phyloP scores from a whole-genome alignment of 1,140 invertebrate species.

The Lepidurus apus region DNA sequence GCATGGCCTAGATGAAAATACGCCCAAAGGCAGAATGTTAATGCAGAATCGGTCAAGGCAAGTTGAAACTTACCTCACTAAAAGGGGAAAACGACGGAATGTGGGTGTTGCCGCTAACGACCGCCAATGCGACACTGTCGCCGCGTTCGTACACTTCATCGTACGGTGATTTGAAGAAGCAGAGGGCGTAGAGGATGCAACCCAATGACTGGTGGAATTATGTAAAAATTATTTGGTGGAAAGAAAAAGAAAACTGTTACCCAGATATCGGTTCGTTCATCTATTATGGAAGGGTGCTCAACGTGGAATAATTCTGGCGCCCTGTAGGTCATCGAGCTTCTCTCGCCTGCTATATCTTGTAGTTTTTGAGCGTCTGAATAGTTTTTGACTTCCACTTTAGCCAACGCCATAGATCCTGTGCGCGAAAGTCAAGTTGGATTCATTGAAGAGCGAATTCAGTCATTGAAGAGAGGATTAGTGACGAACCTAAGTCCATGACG shows the following conservation, averaged over 20 bases:
- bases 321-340: constrained; percentile 79
- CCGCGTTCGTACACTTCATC: constrained; percentile 77
- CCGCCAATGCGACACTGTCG: constrained; percentile 78
- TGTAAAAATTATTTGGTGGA: constrained; percentile 11
- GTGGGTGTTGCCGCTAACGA: constrained; percentile 66
- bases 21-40: not conserved
- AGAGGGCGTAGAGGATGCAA: constrained; percentile 76
- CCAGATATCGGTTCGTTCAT: constrained; percentile 83
- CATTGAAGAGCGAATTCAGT: not conserved
- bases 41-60: not conserved
- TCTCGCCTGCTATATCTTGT: constrained; percentile 74
- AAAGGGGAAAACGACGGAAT: constrained; percentile 66
- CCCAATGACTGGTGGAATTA: constrained; percentile 66
- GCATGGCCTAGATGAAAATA: constrained; percentile 7
- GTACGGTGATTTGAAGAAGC: constrained; percentile 79
- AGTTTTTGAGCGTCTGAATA: constrained; percentile 64
- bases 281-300: constrained; percentile 69
- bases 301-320: constrained; percentile 84
- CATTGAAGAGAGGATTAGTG: not conserved
- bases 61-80: constrained; percentile 45
- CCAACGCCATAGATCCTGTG: constrained; percentile 66
- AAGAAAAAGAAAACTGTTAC: constrained; percentile 48
- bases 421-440: constrained; percentile 16
- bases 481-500: constrained; percentile 71
- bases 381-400: constrained; percentile 66